These are phyloP conservation scores for Cherax quadricarinatus DNA, from an alignment of 1,140 invertebrate genomes.

Conservation along the genomic window DNA sequence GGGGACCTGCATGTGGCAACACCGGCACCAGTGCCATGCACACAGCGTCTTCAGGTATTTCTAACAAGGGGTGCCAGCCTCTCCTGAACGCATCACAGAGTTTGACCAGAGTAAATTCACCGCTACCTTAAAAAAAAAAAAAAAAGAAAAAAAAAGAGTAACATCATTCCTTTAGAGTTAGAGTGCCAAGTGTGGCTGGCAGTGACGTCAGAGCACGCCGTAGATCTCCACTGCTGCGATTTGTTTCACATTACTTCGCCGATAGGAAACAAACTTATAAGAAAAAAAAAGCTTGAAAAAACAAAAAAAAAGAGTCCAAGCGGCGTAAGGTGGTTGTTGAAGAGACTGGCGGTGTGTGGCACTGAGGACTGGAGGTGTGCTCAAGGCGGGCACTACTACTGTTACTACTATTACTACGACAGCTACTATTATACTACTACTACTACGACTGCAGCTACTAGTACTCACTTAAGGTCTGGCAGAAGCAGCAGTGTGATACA, in stretches of 20 bases:
- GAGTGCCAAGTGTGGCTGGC: conserved; percentile 1
- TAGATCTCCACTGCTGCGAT: not conserved
- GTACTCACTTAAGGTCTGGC: no score
- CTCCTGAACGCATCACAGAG: not conserved
- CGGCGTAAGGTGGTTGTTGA: not conserved
- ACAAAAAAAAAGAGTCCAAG: not conserved
- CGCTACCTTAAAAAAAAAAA: not conserved
- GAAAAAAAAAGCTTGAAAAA: not conserved
- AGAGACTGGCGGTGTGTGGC: no score
- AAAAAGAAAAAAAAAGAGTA: not conserved
- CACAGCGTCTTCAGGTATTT: no score
- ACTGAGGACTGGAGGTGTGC: no score
- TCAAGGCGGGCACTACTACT: no score
- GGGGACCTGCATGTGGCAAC: not conserved
- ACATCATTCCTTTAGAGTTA: not conserved
- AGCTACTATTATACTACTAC: no score
- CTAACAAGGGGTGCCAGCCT: not conserved
- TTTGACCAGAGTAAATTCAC: not conserved
- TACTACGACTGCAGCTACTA: no score
- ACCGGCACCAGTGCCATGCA: not conserved
- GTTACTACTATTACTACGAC: no score
- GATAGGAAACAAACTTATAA: not conserved
- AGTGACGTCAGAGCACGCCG: not conserved
- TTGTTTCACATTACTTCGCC: not conserved
- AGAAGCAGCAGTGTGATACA: no score